Base-by-base conservation (phyloP, 35 echinoderm and acorn worm genomes). In the Diadema setosum region DNA sequence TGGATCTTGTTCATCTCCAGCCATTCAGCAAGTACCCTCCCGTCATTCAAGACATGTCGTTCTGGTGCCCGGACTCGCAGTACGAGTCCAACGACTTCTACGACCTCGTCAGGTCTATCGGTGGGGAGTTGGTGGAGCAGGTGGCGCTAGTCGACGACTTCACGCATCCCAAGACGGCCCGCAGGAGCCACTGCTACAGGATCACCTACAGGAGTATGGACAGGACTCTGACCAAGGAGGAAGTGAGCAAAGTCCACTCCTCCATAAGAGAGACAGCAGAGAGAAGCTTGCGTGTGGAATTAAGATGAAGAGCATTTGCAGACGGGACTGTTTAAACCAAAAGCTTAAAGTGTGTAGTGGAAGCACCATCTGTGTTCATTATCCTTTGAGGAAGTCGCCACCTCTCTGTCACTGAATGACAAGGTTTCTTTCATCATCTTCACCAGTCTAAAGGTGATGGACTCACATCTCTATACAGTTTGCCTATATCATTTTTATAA, bases 21-120 rank as follows among this genome's bases (percentile, higher is more conserved):
- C 89, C 96, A 40, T 98, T 94, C 85, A 98, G 96, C 85, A 92
- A 94, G 81, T 98, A 91, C 55, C 96, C 96, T 23, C 96, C 88
- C 26, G 78, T 98, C 4, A 67, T 88, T 21, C 85, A 91, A 58
- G 96, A 98, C 52, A 84, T 98, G 2, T 87, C 96, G 4, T 98
- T 94, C 86, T 98, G 96, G 96, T 94, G 88, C 91, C 96, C 96
- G 2, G 42, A 76, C 5, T 29, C 23, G 4, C 73, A 64, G 33
- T 98, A 94, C 30, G 75, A 87, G 21, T 85, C 92, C 8, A 98
- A 98, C 39, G 92, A 98, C 69, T 98, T 98, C 83, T 94, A 94
- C 44, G 96, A 98, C 75, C 57, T 98, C 5, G 92, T 98, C 2
- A 45, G 96, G 36, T 81, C 58, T 17, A 63, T 98, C 3, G 96